Evolutionary conservation across 2,113 vertebrate genomes (phyloP).

Genomic region (Oriolus oriolus): DNA sequence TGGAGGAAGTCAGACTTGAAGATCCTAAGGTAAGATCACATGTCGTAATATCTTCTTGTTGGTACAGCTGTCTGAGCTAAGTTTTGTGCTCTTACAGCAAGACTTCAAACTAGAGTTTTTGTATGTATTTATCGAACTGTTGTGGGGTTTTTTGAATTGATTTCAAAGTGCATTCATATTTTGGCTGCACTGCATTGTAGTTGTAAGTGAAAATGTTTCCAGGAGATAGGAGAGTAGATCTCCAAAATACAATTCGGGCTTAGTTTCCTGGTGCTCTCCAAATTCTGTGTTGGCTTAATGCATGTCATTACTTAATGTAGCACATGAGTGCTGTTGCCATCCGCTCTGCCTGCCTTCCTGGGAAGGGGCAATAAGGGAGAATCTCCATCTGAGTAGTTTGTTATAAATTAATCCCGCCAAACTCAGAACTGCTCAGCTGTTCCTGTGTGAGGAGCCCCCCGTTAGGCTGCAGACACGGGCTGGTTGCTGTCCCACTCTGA

Average conservation of each 20-base stretch:
- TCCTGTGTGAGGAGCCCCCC: background rate
- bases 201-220: background rate
- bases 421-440: background rate
- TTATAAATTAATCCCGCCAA: background rate
- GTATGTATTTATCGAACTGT: background rate
- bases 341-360: background rate
- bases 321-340: background rate
- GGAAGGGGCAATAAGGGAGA: background rate
- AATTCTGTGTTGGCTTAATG: background rate
- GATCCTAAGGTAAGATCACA: conserved; percentile 65
- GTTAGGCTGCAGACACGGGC: background rate
- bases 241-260: background rate
- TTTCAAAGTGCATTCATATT: background rate
- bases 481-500: fast-evolving
- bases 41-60: background rate
- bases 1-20: conserved; percentile 74
- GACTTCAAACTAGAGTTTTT: background rate
- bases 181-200: background rate
- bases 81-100: background rate
- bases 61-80: background rate
- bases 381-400: background rate
- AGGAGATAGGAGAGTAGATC: background rate
- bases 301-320: background rate
- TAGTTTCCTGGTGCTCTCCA: background rate
- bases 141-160: fast-evolving